Base-by-base conservation (phyloP, 2,113 vertebrate genomes). In the Cheirogaleus medius region DNA sequence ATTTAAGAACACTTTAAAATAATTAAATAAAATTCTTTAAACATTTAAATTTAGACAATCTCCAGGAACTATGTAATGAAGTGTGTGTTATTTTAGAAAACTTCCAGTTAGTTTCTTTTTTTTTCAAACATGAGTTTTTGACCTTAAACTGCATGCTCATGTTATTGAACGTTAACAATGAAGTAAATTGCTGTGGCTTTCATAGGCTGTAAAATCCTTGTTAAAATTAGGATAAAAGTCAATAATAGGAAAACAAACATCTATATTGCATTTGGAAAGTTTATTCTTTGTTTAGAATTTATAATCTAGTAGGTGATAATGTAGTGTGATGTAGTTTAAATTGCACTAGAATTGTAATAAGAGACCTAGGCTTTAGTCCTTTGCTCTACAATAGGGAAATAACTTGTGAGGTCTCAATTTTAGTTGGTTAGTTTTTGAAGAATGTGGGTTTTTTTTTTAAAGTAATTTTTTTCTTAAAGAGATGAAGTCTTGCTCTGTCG, bases 201-300 rank as follows among this genome's bases (percentile, higher is more conserved):
- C 52, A 77, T 60, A 81, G 17, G 7, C 37, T 29, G 69, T 64
- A 76, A 80, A 17, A 94, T 77, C 44, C 25, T 81, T 83, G 47
- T 66, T 91, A 93, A 95, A 96, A 73, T 66, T 27, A 60, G 85
- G 29, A 83, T 73, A 78, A 91, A 68, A 77, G 20, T 82, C 23
- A 97, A 18, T 54, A 91, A n/a, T 74, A 90, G 60, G n/a, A 63
- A 39, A 52, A 81, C 58, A 39, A 52, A 81, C 58, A 42, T 87
- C 1, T 64, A 29, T 89, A 66, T 68, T 64, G 37, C 21, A 64
- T 88, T 73, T 94, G 89, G 64, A 87, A 95, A 95, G 42, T 49
- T 66, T 95, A 87, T 84, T 92, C 17, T 92, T 42, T 88, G 39
- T 87, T 95, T 86, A 86, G n/a, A 94, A 93, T 96, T 90, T 94